Evolutionary conservation across 1,140 invertebrate species (phyloP).

Genomic region (Trichomalopsis sarcophagae): DNA sequence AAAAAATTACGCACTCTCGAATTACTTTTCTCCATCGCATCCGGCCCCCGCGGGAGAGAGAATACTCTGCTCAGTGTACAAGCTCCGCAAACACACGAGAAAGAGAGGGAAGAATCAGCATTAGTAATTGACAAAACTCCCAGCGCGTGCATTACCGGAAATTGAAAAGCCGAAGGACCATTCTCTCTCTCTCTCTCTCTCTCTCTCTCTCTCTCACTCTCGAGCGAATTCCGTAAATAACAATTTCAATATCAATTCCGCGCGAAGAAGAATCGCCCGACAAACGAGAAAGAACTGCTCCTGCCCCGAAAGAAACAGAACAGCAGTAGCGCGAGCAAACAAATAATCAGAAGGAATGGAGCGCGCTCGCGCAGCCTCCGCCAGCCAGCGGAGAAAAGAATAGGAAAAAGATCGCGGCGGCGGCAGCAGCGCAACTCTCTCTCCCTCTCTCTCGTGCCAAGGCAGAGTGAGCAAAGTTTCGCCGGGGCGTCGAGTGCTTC

Average conservation of each 20-base stretch:
- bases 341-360: conserved; percentile 49
- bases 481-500: conserved; percentile 43
- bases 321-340: background rate
- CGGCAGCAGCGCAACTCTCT: background rate
- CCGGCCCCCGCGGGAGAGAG: too few relatives aligned
- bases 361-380: background rate
- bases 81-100: background rate
- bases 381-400: background rate
- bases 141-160: conserved; percentile 30
- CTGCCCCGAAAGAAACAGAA: background rate
- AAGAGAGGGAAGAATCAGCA: background rate
- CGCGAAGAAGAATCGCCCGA: conserved; percentile 33
- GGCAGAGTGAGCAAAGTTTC: conserved; percentile 37
- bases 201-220: background rate
- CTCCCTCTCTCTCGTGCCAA: background rate
- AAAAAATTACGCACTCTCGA: background rate
- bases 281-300: conserved; percentile 28
- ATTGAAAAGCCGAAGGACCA: conserved; percentile 33
- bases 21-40: too few relatives aligned
- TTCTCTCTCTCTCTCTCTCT: background rate
- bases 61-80: background rate
- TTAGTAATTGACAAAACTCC: conserved; percentile 19
- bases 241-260: conserved; percentile 42
- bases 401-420: background rate
- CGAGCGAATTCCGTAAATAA: conserved; percentile 36